Conservation (phyloP, 2,797 vertebrate species). For the Saguinus oedipus region DNA sequence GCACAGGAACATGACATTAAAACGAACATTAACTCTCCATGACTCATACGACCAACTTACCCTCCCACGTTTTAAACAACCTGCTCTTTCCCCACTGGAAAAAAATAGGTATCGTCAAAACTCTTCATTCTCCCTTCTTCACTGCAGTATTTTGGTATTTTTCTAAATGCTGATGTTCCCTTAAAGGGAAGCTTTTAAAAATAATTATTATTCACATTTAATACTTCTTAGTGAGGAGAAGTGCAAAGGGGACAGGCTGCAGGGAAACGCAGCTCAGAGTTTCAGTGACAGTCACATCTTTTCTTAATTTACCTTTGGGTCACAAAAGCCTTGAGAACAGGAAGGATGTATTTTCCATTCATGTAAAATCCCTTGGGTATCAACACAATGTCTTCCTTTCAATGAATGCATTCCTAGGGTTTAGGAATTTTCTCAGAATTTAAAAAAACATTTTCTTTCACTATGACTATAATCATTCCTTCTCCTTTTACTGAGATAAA, state of each 20-base stretch:
- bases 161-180: constrained; percentile 5
- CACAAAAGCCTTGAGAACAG: constrained; percentile 44
- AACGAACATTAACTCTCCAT: constrained; percentile 7
- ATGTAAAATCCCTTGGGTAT: background rate
- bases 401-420: background rate
- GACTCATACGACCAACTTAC: background rate
- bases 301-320: constrained; percentile 51
- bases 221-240: background rate
- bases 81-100: background rate
- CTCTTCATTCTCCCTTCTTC: background rate
- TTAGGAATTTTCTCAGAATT: constrained; percentile 34
- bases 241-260: background rate
- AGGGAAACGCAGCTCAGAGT: background rate
- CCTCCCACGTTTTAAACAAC: background rate
- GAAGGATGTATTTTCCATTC: constrained; percentile 1
- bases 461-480: background rate
- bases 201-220: constrained; percentile 20
- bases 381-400: background rate
- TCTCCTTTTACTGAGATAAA: background rate
- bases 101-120: background rate
- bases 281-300: background rate
- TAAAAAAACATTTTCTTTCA: constrained; percentile 8
- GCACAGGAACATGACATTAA: background rate
- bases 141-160: background rate
- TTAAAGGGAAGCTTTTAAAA: constrained; percentile 12